Evolutionary conservation across 92 coral and sea anemone genomes (phyloP), one percentile per base, ranked within the genome.

Genomic region (Epizoanthus ramosus): DNA sequence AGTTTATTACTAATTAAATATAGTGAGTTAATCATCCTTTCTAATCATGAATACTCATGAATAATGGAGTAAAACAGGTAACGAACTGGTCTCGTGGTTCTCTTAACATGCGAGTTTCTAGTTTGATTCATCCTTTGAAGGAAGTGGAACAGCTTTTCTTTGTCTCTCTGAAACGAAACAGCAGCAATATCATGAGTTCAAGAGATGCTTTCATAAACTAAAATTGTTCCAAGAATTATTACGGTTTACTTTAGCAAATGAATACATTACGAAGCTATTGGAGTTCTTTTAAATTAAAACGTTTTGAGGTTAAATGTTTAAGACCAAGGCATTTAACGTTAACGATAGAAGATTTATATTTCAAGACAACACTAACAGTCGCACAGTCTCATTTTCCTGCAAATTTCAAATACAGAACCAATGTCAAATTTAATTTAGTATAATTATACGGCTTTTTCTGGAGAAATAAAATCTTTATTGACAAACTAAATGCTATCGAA

Each of bases 21-120:
- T 67, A 12, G 71, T 67, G 35, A 65, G 71, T 67, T 33, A 33
- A 67, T 33, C 71, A 1, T 37, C 45, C 71, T 67, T 67, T 67
- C 47, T 47, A 67, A 37, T 67, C 8, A 28, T 33, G 71, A 33
- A 33, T 31, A 33, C 50, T 16, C 47, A 67, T 67, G 71, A 33
- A 67, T 67, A 66, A 66, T 66, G 47, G 63, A 66, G 13, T 10
- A n/a, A 2, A 8, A 17, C 33, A 25, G 7, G 45, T 31, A 66
- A 28, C 16, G 23, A 67, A 28, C 3, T 33, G 47, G 10, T 67
- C 13, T n/a, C 9, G 72, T 33, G 5, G 4, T 16, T 3, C 12
- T 18, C 70, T 28, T 65, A 6, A 37, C 43, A 37, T 1, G 70
- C 31, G 31, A 28, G 31, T 28, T 28, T 28, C 31, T 28, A 28